Evolutionary conservation across 2,113 vertebrate genomes (phyloP).

Genomic region (Mesocricetus auratus): DNA sequence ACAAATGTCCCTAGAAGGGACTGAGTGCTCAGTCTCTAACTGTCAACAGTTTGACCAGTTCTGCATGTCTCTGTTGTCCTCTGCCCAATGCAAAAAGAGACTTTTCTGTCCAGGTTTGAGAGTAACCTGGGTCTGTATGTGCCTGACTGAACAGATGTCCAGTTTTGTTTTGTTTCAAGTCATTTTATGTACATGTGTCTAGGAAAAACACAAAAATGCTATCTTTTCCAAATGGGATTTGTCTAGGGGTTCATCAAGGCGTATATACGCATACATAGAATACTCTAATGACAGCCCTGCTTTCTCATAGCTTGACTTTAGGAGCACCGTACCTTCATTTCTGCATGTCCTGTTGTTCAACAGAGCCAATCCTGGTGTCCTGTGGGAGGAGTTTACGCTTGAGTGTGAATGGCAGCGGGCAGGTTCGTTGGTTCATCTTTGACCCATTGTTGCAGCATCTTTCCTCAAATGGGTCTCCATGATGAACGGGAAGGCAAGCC

Average conservation of each 20-base stretch:
- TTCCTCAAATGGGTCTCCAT: slow-evolving; percentile 1
- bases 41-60: neutral
- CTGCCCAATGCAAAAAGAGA: neutral
- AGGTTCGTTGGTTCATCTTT: neutral
- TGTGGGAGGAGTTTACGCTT: neutral
- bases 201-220: neutral
- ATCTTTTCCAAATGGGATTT: neutral
- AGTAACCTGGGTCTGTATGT: neutral
- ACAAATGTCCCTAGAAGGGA: neutral
- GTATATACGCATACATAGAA: no score
- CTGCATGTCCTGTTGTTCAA: neutral
- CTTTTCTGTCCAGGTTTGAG: neutral
- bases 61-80: neutral
- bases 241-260: neutral
- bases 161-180: neutral
- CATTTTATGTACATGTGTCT: neutral
- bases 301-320: neutral
- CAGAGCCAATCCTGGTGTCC: neutral
- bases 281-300: neutral
- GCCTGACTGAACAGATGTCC: neutral
- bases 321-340: neutral
- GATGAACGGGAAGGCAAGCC: neutral
- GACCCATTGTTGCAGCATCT: neutral
- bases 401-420: neutral
- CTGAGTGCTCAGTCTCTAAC: neutral